Evolutionary conservation across 1,140 invertebrate genomes (phyloP).

Genomic region (Cyclina sinensis): DNA sequence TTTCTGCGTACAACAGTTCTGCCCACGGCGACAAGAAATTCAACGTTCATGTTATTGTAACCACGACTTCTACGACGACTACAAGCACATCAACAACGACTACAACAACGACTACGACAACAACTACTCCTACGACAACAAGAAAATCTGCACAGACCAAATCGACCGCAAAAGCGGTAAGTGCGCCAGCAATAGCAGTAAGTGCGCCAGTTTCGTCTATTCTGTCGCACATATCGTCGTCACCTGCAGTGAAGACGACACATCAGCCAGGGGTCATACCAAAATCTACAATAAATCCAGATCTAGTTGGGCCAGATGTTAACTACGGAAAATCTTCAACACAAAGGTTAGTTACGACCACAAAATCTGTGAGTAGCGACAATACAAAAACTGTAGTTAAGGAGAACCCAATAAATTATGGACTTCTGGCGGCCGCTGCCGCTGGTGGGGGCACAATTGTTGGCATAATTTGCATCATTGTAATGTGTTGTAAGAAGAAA

Average conservation of each 20-base stretch:
- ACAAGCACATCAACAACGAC: conserved; percentile 32
- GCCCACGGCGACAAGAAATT: conserved; percentile 20
- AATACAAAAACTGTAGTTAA: conserved; percentile 14
- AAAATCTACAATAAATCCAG: neutral
- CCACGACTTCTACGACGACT: conserved; percentile 48
- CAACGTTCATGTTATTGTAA: conserved; percentile 49
- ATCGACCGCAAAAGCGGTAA: neutral
- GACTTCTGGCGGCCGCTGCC: conserved; percentile 39
- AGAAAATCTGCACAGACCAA: neutral
- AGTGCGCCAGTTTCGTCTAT: neutral
- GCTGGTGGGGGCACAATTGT: conserved; percentile 49
- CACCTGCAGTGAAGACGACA: neutral
- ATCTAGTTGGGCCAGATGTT: neutral
- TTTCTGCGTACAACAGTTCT: conserved; percentile 54
- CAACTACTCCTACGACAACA: conserved; percentile 32
- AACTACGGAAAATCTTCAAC: neutral
- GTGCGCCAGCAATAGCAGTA: too few relatives aligned
- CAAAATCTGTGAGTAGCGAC: neutral
- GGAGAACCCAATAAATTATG: conserved; percentile 34
- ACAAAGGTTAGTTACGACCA: neutral
- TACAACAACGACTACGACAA: conserved; percentile 10
- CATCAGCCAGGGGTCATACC: neutral
- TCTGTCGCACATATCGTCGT: neutral
- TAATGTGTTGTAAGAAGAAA: conserved; percentile 51
- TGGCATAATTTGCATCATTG: conserved; percentile 12